These are phyloP conservation scores for Crocodylus rhombifer DNA, from an alignment of 2,797 vertebrate genomes.

Conservation along the genomic window DNA sequence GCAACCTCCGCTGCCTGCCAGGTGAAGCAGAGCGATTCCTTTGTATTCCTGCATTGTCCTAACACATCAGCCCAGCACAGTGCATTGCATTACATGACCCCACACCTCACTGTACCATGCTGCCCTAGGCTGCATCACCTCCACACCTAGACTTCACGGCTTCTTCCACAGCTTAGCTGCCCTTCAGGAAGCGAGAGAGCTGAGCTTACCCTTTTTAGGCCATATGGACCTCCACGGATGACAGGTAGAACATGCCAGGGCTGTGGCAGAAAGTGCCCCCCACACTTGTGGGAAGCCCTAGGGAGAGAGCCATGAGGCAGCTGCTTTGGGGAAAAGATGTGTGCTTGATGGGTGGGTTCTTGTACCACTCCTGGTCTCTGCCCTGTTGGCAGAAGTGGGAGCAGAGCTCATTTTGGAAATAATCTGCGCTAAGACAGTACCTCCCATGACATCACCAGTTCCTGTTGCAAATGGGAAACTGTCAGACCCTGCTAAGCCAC, in stretches of 20 bases:
- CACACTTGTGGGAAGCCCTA: constrained; percentile 22
- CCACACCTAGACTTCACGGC: background rate
- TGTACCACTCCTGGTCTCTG: too few species aligned
- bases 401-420: too few species aligned
- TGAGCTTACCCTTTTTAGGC: background rate
- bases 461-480: background rate
- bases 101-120: too few species aligned
- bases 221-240: background rate
- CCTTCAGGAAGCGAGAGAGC: background rate
- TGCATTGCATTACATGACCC: too few species aligned
- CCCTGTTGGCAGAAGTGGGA: too few species aligned
- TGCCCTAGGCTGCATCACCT: too few species aligned
- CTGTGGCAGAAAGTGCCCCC: constrained; percentile 37
- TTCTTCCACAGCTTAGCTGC: too few species aligned
- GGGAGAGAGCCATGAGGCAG: constrained; percentile 39
- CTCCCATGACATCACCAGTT: background rate
- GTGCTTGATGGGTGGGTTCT: too few species aligned
- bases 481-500: too few species aligned
- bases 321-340: constrained; percentile 41
- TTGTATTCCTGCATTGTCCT: too few species aligned
- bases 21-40: background rate
- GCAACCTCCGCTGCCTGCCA: background rate
- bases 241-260: background rate
- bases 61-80: too few species aligned
- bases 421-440: too few species aligned